These are phyloP conservation scores for Cephus pulcher DNA, from an alignment of 2,888 invertebrate genomes.

Conservation along the genomic window DNA sequence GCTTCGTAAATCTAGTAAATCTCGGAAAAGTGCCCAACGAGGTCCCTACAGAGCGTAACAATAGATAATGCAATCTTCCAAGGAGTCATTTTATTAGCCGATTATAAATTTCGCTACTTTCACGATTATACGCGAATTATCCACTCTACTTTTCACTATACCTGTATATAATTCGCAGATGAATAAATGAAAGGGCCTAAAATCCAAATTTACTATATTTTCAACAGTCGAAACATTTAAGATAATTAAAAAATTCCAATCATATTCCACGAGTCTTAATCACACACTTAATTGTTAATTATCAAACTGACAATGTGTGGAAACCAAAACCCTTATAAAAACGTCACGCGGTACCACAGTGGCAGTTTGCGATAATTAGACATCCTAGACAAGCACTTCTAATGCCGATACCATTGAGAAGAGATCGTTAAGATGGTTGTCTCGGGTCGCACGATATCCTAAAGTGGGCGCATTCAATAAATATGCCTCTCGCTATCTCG, in stretches of 20 bases:
- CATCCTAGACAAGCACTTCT: conserved; percentile 38
- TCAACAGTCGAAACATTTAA: not conserved
- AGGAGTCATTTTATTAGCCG: conserved; percentile 27
- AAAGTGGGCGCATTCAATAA: not conserved
- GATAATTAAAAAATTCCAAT: not conserved
- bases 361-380: conserved; percentile 31
- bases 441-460: conserved; percentile 19
- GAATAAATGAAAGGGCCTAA: not conserved
- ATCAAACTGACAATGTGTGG: not conserved
- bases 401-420: conserved; percentile 36
- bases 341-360: not conserved
- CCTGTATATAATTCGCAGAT: not conserved
- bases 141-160: not conserved
- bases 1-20: conserved; percentile 58
- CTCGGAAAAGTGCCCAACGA: conserved; percentile 35
- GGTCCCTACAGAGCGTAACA: conserved; percentile 40
- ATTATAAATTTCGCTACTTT: not conserved
- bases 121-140: not conserved
- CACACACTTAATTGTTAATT: not conserved
- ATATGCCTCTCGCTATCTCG: not conserved
- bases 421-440: conserved; percentile 56
- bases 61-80: conserved; percentile 58
- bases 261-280: not conserved
- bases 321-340: not conserved
- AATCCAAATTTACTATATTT: not conserved